Evolutionary conservation across 2,888 invertebrate genomes (phyloP).

Genomic region (Psylliodes chrysocephalus): DNA sequence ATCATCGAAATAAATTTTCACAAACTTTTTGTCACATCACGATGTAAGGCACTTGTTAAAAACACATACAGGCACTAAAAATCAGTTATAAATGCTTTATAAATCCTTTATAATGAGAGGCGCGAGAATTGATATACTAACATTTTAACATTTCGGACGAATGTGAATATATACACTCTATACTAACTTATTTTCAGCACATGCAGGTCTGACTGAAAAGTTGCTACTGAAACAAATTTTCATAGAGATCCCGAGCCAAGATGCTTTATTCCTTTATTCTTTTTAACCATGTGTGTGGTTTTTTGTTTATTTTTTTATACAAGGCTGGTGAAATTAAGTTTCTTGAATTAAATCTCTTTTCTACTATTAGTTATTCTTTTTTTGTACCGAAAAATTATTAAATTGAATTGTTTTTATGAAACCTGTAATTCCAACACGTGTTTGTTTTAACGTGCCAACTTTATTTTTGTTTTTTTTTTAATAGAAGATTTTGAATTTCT

Average conservation of each 20-base stretch:
- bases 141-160: too few species aligned
- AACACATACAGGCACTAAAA: slow-evolving; percentile 29
- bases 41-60: slow-evolving; percentile 37
- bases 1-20: slow-evolving; percentile 50
- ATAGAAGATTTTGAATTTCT: too few species aligned
- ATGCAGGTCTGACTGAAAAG: slow-evolving; percentile 54
- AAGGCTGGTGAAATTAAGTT: background rate
- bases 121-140: slow-evolving; percentile 23
- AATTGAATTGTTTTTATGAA: too few species aligned
- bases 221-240: slow-evolving; percentile 54
- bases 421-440: too few species aligned
- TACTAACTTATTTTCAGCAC: slow-evolving; percentile 55
- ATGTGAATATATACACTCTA: slow-evolving; percentile 24
- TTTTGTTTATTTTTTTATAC: slow-evolving; percentile 4
- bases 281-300: slow-evolving; percentile 22
- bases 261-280: slow-evolving; percentile 33
- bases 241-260: slow-evolving; percentile 40
- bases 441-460: too few species aligned
- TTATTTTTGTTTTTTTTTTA: too few species aligned
- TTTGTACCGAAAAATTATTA: too few species aligned
- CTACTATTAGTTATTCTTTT: background rate
- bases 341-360: background rate
- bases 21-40: slow-evolving; percentile 41
- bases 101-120: too few species aligned
- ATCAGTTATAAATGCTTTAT: too few species aligned